Evolutionary conservation across 2,888 invertebrate genomes (phyloP).

Genomic region (Seira ritae): DNA sequence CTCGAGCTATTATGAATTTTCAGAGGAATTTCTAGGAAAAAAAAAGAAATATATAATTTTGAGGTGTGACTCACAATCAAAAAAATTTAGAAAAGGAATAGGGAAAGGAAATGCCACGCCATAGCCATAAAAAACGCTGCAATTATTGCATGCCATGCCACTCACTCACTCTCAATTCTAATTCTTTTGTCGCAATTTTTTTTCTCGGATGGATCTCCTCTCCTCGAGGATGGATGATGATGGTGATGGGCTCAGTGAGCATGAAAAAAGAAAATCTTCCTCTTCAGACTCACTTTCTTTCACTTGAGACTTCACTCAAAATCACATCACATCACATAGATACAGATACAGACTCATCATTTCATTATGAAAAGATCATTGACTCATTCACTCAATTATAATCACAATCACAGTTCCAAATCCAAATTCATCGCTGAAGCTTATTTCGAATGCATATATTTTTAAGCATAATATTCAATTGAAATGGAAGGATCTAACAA

Average conservation of each 20-base stretch:
- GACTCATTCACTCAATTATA: background rate
- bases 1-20: background rate
- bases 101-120: background rate
- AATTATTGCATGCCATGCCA: background rate
- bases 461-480: background rate
- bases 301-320: constrained; percentile 1
- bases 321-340: background rate
- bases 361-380: constrained; percentile 9
- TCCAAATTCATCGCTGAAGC: no score
- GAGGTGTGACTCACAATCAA: no score
- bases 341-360: no score
- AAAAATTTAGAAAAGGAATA: no score
- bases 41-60: no score
- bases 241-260: constrained; percentile 26
- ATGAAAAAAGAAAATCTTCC: constrained; percentile 20
- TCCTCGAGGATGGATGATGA: constrained; percentile 10
- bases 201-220: background rate
- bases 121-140: background rate
- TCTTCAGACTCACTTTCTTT: constrained; percentile 3
- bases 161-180: background rate
- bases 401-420: no score
- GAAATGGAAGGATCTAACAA: no score
- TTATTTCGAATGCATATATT: background rate
- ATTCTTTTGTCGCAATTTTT: background rate
- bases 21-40: background rate